These are phyloP conservation scores for Microplitis mediator DNA, from an alignment of 1,140 invertebrate genomes.

Conservation along the genomic window DNA sequence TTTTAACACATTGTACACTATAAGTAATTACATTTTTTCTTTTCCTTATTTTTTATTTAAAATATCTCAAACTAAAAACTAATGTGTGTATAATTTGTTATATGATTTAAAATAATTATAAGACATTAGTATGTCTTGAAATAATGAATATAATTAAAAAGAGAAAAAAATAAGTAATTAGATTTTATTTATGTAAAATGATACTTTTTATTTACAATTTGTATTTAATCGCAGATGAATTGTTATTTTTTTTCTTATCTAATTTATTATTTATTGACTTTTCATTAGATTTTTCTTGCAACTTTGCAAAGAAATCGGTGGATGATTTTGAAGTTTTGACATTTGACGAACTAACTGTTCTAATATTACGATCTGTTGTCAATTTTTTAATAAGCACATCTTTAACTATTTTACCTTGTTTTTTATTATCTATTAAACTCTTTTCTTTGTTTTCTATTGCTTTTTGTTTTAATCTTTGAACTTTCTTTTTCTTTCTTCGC, in stretches of 20 bases:
- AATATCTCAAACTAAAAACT: no score
- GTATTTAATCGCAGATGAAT: slow-evolving; percentile 57
- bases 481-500: slow-evolving; percentile 84
- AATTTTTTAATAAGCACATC: slow-evolving; percentile 60
- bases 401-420: slow-evolving; percentile 37
- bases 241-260: slow-evolving; percentile 51
- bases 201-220: slow-evolving; percentile 59
- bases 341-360: slow-evolving; percentile 59
- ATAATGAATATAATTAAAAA: no score
- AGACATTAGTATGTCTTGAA: no score
- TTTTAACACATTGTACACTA: no score
- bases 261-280: background rate
- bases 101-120: no score
- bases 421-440: slow-evolving; percentile 60
- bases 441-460: slow-evolving; percentile 65
- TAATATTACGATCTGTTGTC: slow-evolving; percentile 70
- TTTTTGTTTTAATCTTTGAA: slow-evolving; percentile 68
- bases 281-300: slow-evolving; percentile 69
- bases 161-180: background rate
- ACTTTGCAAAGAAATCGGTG: slow-evolving; percentile 79
- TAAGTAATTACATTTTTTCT: no score
- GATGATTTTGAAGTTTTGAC: slow-evolving; percentile 76
- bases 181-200: slow-evolving; percentile 13
- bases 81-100: no score
- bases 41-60: no score